phyloP scores from a whole-genome alignment of 2,113 vertebrate species.

The Crotalus viridis region DNA sequence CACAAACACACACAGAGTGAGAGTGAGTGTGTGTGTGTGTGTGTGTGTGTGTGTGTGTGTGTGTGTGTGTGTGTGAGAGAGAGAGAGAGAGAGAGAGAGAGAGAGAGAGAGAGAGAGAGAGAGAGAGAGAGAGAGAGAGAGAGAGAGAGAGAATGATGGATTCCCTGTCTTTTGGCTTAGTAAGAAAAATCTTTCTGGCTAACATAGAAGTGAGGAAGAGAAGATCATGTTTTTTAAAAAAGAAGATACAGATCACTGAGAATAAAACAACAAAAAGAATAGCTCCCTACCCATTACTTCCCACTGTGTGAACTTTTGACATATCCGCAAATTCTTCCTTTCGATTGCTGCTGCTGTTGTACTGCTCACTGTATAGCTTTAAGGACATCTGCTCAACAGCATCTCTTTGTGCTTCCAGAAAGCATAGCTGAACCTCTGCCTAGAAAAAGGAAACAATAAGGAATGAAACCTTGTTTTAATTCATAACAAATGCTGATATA shows the following conservation, averaged over 20 bases:
- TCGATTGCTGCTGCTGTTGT: constrained; percentile 76
- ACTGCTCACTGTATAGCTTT: constrained; percentile 85
- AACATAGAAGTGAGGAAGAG: constrained; percentile 46
- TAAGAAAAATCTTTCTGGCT: constrained; percentile 42
- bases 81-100: not conserved
- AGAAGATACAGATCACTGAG: constrained; percentile 62
- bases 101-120: not conserved
- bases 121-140: not conserved
- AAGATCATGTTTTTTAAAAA: constrained; percentile 41
- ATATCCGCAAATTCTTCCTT: constrained; percentile 79
- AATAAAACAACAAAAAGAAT: constrained; percentile 73
- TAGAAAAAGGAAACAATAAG: constrained; percentile 71
- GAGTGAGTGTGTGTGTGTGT: not conserved
- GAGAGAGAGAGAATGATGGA: not conserved
- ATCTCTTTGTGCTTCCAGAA: constrained; percentile 84
- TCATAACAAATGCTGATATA: constrained; percentile 60
- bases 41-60: too few species aligned
- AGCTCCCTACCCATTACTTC: constrained; percentile 76
- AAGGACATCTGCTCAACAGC: constrained; percentile 91
- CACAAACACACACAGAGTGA: not conserved
- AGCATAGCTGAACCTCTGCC: constrained; percentile 80
- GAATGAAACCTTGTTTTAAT: constrained; percentile 43
- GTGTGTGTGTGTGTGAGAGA: too few species aligned
- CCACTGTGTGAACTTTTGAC: constrained; percentile 84
- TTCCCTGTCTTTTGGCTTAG: constrained; percentile 21